Conservation (phyloP, 92 coral and sea anemone genomes). For the Virgularia gustaviana region DNA sequence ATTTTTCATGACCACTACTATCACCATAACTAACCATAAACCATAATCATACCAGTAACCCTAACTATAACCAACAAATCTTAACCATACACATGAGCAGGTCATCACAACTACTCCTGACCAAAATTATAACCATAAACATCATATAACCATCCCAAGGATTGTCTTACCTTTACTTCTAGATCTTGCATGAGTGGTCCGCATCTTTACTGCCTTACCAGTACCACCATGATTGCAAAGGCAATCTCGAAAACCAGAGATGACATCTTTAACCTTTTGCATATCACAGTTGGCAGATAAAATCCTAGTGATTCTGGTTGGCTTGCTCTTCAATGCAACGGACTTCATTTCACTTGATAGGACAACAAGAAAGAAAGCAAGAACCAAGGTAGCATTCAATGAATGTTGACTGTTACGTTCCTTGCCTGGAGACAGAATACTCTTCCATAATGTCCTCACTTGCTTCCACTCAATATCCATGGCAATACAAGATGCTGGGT, state of each 20-base stretch:
- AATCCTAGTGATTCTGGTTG: conserved; percentile 5
- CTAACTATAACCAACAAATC: too few species aligned
- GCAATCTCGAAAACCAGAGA: conserved; percentile 2
- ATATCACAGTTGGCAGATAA: conserved; percentile 8
- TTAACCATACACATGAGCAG: too few species aligned
- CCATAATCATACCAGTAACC: too few species aligned
- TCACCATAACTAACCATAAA: too few species aligned
- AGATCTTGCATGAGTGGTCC: too few species aligned
- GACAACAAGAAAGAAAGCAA: conserved; percentile 2
- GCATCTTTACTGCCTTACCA: too few species aligned
- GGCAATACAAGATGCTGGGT: conserved; percentile 11
- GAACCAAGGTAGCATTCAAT: background rate
- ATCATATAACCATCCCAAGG: too few species aligned
- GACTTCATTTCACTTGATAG: conserved; percentile 21
- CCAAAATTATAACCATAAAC: too few species aligned
- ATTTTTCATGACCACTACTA: too few species aligned
- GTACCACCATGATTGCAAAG: conserved; percentile 2
- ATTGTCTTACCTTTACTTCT: too few species aligned
- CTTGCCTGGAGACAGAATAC: background rate
- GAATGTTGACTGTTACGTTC: background rate
- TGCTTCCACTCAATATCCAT: background rate
- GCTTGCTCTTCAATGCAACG: conserved; percentile 21
- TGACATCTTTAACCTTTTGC: conserved; percentile 11
- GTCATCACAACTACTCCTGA: too few species aligned
- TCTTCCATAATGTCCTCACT: background rate